Percentiles rank a stretch among this genome's conserved stretches.
Evolutionary conservation across 2,113 vertebrate species (phyloP).

Genomic region (Tragelaphus strepsiceros): DNA sequence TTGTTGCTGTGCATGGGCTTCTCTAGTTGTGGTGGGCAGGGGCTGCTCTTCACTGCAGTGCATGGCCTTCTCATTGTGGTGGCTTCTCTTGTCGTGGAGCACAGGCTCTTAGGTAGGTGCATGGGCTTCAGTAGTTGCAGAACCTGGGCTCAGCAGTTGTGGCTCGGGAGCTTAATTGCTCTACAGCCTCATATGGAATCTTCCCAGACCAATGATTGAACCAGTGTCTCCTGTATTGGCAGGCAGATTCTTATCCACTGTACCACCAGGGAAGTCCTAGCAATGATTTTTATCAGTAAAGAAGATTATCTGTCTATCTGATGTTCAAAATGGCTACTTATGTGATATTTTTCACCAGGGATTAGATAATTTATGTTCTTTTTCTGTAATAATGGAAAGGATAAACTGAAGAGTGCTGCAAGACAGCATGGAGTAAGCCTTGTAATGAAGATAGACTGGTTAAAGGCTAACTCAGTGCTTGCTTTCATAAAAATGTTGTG

Average conservation of each 20-base stretch:
- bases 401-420: not conserved
- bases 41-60: not conserved
- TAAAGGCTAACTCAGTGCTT: conserved; percentile 17
- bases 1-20: not conserved
- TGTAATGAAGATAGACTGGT: conserved; percentile 5
- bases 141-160: not conserved
- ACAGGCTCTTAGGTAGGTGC: not conserved
- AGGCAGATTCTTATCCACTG: not conserved
- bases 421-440: not conserved
- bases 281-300: conserved; percentile 23
- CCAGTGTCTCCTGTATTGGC: not conserved
- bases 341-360: not conserved
- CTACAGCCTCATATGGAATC: not conserved
- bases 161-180: not conserved
- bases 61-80: not conserved
- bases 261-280: not conserved
- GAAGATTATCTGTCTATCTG: not conserved
- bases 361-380: conserved; percentile 2
- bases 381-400: conserved; percentile 7
- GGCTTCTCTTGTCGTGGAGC: not conserved
- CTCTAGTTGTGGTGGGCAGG: not conserved
- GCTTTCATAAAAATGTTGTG: conserved; percentile 28
- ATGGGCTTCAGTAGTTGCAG: not conserved
- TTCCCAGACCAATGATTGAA: not conserved
- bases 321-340: conserved; percentile 26